Base-by-base conservation (phyloP, 2,888 invertebrate genomes). In the Pristionchus japonicus region DNA sequence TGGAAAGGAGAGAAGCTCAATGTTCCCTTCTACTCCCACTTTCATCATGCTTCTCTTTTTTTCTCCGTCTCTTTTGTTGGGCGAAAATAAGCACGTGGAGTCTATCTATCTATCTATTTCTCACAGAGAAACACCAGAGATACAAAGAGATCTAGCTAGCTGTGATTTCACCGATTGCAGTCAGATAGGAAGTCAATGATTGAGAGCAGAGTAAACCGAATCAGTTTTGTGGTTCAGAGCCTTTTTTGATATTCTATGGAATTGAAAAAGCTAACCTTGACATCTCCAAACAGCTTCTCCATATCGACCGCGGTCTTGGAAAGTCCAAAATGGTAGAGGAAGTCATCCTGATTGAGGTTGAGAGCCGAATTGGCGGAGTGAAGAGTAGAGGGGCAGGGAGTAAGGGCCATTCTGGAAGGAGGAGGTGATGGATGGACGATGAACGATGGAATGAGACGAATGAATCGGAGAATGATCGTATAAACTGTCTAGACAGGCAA, bases 291-390 rank as follows among this genome's bases (percentile, higher is more conserved):
- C 1, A 70, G 27, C n/a, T 52, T 57, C 77, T 43, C 43, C 11
- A 87, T 34, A 40, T 87, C 77, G 57, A 87, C 67, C 11, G 87
- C n/a, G 1, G 87, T 37, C 31, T 37, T 80, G 34, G 80, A 87
- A 15, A 87, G 37, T 0, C 86, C 86, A 37, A 86, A 86, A 31
- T 86, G 86, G 40, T 86, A 86, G 15, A 86, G 70, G 86, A 70
- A 86, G 31, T 86, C 86, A 37, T 86, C 86, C 31, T 86, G 70
- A n/a, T 13, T 49, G 11, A 86, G 86, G n/a, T 67, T 49, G 49
- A 86, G 70, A 0, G 86, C 43, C 13, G 86, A 86, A 86, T 86
- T 86, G 49, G 86, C 57, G 1, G 86, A 86, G 34, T 86, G 86
- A 34, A 86, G 86, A 70, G 57, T 40, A 3, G 86, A 86, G n/a